Evolutionary conservation across 2,888 invertebrate species (phyloP).

Genomic region (Argyresthia goedartella): DNA sequence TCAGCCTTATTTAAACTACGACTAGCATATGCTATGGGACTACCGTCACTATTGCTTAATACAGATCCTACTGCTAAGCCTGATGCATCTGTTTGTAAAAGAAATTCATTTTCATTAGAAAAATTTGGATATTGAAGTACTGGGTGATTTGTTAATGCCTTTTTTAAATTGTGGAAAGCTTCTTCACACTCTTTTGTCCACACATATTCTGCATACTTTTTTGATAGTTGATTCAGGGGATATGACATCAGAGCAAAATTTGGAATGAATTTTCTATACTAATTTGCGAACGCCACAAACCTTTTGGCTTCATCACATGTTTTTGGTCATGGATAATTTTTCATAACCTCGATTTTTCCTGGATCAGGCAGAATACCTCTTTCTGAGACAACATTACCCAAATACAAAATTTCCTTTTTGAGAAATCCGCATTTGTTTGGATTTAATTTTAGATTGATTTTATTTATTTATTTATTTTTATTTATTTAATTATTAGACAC

Average conservation of each 20-base stretch:
- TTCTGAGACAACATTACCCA: slow-evolving; percentile 10
- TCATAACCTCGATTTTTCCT: not conserved
- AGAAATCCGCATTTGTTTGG: slow-evolving; percentile 11
- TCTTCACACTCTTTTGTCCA: not conserved
- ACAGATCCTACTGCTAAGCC: not conserved
- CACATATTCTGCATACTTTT: not conserved
- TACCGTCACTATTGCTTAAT: not conserved
- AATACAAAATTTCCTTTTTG: slow-evolving; percentile 11
- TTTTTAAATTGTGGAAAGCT: not conserved
- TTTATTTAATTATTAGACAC: too few species aligned
- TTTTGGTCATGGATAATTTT: slow-evolving; percentile 10
- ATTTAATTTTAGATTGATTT: slow-evolving; percentile 10
- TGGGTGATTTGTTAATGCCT: not conserved
- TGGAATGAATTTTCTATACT: slow-evolving; percentile 12
- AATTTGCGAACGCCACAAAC: not conserved
- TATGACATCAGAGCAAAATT: slow-evolving; percentile 11
- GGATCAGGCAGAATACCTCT: slow-evolving; percentile 9
- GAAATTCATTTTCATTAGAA: slow-evolving; percentile 3
- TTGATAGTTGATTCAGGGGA: slow-evolving; percentile 8
- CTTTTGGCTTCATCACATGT: slow-evolving; percentile 3
- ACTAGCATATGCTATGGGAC: slow-evolving; percentile 2
- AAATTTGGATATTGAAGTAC: not conserved
- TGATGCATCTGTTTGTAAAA: slow-evolving; percentile 2
- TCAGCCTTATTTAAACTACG: slow-evolving; percentile 3
- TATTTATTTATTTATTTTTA: too few species aligned